phyloP scores from a whole-genome alignment of 2,113 vertebrate genomes.

The Cichladusa arquata region DNA sequence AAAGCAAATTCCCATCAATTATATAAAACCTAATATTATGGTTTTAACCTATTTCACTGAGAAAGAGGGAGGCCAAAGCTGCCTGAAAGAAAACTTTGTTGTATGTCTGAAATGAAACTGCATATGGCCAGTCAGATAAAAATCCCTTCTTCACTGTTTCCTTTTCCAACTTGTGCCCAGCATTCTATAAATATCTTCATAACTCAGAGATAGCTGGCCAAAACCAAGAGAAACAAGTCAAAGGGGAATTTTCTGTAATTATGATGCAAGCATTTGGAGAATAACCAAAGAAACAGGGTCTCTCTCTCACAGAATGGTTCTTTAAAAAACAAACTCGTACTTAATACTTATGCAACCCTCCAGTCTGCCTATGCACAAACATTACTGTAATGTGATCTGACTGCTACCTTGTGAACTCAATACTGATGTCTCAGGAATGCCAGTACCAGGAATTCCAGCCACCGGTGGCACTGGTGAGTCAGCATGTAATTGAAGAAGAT shows the following conservation, averaged over 20 bases:
- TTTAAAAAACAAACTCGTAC: background rate
- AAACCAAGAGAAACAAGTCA: background rate
- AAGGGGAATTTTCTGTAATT: background rate
- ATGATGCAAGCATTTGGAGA: background rate
- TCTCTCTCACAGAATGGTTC: background rate
- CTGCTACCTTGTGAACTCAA: slow-evolving; percentile 69
- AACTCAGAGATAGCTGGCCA: background rate
- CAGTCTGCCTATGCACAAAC: background rate
- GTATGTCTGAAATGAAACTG: background rate
- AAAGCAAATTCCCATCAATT: slow-evolving; percentile 21
- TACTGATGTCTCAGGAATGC: slow-evolving; percentile 54
- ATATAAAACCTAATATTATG: background rate
- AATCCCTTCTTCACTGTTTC: background rate
- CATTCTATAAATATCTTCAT: background rate
- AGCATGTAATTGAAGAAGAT: slow-evolving; percentile 89
- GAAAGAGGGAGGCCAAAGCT: background rate
- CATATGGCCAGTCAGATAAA: background rate
- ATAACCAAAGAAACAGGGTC: background rate
- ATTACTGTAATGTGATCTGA: background rate
- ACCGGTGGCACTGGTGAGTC: slow-evolving; percentile 53
- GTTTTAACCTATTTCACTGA: background rate
- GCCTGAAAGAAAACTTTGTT: background rate
- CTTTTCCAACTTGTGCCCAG: background rate
- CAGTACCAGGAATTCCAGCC: slow-evolving; percentile 25
- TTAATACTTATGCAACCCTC: background rate